Conservation (phyloP, 1,140 invertebrate genomes). For the Anagrus nilaparvatae region DNA sequence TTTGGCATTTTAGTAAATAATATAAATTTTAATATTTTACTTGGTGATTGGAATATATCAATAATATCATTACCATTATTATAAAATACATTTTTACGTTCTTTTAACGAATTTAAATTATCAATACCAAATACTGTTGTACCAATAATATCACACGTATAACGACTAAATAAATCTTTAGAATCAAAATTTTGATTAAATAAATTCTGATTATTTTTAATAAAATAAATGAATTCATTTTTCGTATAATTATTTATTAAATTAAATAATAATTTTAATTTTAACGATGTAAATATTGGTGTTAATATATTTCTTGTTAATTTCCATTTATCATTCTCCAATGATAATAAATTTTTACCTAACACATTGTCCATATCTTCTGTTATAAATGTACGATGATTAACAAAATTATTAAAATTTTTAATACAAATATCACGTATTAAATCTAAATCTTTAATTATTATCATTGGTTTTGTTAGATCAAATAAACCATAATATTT, state of each 20-base stretch:
- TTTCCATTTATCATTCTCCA: conserved; percentile 33
- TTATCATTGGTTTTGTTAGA: conserved; percentile 22
- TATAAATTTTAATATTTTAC: no score
- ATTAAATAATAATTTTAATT: conserved; percentile 33
- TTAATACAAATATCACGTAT: conserved; percentile 38
- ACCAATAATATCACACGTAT: conserved; percentile 37
- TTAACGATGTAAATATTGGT: conserved; percentile 35
- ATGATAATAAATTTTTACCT: conserved; percentile 27
- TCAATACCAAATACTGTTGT: conserved; percentile 33
- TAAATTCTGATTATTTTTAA: no score
- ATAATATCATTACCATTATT: conserved; percentile 28
- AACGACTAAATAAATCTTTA: conserved; percentile 28
- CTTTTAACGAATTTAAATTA: conserved; percentile 30
- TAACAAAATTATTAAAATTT: conserved; percentile 36
- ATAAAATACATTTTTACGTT: conserved; percentile 33
- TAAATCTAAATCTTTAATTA: conserved; percentile 35
- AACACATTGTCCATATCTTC: conserved; percentile 28
- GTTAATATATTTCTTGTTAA: conserved; percentile 31
- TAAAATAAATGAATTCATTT: no score
- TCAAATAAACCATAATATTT: conserved; percentile 23
- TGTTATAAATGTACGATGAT: conserved; percentile 31
- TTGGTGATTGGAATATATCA: no score
- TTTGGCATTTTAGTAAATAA: conserved; percentile 14
- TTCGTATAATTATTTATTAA: conserved; percentile 26
- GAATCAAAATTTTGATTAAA: conserved; percentile 18